Evolutionary conservation across 2,797 vertebrate genomes (phyloP).

Genomic region (Yasuhikotakia modesta): DNA sequence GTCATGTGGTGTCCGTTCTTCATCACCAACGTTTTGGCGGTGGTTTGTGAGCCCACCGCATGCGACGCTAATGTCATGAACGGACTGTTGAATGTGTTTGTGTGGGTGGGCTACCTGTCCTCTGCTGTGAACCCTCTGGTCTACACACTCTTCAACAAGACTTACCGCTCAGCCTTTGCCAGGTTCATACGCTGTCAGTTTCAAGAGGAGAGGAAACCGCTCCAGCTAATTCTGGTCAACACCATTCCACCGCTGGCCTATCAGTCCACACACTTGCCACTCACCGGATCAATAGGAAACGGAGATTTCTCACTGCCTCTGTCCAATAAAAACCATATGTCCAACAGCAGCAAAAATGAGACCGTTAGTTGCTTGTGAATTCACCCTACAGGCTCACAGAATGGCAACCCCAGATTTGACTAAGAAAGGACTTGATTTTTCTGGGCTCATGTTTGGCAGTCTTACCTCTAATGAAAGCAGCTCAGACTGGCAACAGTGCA

Average conservation of each 20-base stretch:
- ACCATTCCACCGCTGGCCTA: constrained; percentile 55
- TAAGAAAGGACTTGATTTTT: neutral
- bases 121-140: constrained; percentile 86
- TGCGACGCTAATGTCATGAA: constrained; percentile 75
- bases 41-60: constrained; percentile 72
- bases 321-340: constrained; percentile 40
- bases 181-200: constrained; percentile 83
- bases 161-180: constrained; percentile 82
- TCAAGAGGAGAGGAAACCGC: constrained; percentile 63
- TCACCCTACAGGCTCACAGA: neutral
- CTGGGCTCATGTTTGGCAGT: neutral
- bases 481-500: neutral
- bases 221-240: constrained; percentile 56
- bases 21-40: constrained; percentile 83
- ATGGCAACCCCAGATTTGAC: constrained; percentile 13
- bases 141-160: constrained; percentile 88
- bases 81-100: constrained; percentile 82
- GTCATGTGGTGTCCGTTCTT: constrained; percentile 89
- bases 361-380: constrained; percentile 52
- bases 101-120: constrained; percentile 85
- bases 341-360: constrained; percentile 46
- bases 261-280: constrained; percentile 51
- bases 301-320: constrained; percentile 42
- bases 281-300: constrained; percentile 47
- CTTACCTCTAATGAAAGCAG: constrained; percentile 25